Percentiles rank a stretch among this genome's conserved stretches.
Evolutionary conservation across 1,140 invertebrate species (phyloP).

Genomic region (Drosophila asahinai): DNA sequence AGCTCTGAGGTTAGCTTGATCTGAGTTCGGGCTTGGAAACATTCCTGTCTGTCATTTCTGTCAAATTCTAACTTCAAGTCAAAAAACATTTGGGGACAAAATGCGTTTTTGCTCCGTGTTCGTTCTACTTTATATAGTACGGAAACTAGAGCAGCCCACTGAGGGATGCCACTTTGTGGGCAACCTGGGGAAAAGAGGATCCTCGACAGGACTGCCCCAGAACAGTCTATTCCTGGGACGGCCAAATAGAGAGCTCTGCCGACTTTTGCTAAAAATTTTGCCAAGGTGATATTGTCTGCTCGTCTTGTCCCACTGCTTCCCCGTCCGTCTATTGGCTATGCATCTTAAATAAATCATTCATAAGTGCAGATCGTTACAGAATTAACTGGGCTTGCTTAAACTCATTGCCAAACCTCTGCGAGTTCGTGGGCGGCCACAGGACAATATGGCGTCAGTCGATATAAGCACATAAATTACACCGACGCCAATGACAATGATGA

Average conservation of each 20-base stretch:
- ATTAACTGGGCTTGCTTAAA: constrained; percentile 15
- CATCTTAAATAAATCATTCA: not conserved
- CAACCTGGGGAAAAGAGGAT: not conserved
- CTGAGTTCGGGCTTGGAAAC: not conserved
- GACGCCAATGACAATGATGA: constrained; percentile 70
- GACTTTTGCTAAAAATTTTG: constrained; percentile 8
- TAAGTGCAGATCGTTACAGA: not conserved
- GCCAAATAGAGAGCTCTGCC: not conserved
- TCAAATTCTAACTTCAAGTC: constrained; percentile 16
- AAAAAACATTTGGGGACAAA: not conserved
- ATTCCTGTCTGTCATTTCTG: constrained; percentile 4
- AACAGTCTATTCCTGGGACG: not conserved
- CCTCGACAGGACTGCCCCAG: not conserved
- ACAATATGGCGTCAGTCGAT: constrained; percentile 52
- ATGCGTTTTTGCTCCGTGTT: constrained; percentile 66
- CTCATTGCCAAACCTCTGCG: not conserved
- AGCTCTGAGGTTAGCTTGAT: not conserved
- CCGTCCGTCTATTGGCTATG: not conserved
- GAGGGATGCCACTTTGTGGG: not conserved
- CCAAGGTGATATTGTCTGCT: constrained; percentile 11
- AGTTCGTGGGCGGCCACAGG: constrained; percentile 3
- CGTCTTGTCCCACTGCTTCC: too few species aligned
- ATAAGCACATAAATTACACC: constrained; percentile 65
- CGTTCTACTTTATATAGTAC: constrained; percentile 48
- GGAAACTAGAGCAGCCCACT: constrained; percentile 3